Evolutionary conservation across 2,888 invertebrate genomes (phyloP).

Genomic region (Candidula unifasciata): DNA sequence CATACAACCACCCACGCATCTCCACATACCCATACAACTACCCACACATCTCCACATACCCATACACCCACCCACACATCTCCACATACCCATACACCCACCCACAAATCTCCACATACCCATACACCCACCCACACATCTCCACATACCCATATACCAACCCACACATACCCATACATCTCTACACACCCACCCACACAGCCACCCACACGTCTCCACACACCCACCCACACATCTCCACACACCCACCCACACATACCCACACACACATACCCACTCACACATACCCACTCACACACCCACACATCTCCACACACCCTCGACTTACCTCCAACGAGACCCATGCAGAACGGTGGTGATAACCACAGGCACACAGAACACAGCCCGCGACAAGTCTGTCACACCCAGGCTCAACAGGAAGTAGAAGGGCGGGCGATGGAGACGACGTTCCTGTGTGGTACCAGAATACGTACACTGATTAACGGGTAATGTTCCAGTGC

Average conservation of each 20-base stretch:
- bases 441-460: conserved; percentile 47
- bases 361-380: conserved; percentile 73
- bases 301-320: not conserved
- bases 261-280: too few relatives aligned
- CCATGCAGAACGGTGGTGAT: conserved; percentile 68
- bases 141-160: not conserved
- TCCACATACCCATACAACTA: not conserved
- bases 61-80: not conserved
- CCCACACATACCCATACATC: not conserved
- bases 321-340: conserved; percentile 63
- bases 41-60: not conserved
- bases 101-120: not conserved
- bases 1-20: not conserved
- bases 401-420: conserved; percentile 71
- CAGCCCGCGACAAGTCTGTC: conserved; percentile 69
- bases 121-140: not conserved
- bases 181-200: not conserved
- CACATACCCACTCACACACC: too few relatives aligned
- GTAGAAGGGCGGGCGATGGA: conserved; percentile 74
- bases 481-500: too few relatives aligned
- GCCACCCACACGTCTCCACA: not conserved
- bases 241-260: not conserved
- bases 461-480: too few relatives aligned
- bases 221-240: not conserved
- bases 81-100: not conserved